Evolutionary conservation across 1,140 invertebrate species (phyloP).

Genomic region (Leptinotarsa undecemlineata): DNA sequence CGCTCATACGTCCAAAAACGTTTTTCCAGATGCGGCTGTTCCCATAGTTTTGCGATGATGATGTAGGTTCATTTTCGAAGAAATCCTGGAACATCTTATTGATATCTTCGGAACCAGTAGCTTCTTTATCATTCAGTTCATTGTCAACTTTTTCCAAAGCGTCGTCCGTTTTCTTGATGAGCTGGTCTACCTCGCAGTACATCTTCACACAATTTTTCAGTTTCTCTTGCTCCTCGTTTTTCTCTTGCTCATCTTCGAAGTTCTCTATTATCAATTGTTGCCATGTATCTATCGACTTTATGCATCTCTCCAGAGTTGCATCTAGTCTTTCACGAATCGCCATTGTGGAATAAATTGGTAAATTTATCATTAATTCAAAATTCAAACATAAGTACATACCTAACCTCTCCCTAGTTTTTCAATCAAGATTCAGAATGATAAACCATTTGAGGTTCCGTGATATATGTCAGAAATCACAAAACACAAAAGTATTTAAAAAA

Average conservation of each 20-base stretch:
- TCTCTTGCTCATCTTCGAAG: conserved; percentile 31
- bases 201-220: conserved; percentile 36
- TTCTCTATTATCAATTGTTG: conserved; percentile 41
- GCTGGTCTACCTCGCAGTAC: conserved; percentile 37
- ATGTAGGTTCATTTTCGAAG: conserved; percentile 25
- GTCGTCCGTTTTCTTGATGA: conserved; percentile 29
- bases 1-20: conserved; percentile 28
- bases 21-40: conserved; percentile 37
- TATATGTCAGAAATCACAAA: too few species aligned
- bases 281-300: conserved; percentile 41
- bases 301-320: conserved; percentile 33
- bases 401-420: too few species aligned
- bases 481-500: too few species aligned
- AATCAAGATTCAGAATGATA: too few species aligned
- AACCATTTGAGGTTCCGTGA: too few species aligned
- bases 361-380: too few species aligned
- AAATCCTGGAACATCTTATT: conserved; percentile 38
- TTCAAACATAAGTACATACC: too few species aligned
- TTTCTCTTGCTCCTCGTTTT: conserved; percentile 26
- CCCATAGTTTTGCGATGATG: conserved; percentile 23
- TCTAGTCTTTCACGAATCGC: conserved; percentile 30
- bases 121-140: conserved; percentile 29
- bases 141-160: conserved; percentile 34
- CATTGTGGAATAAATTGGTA: conserved; percentile 14
- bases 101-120: conserved; percentile 31